Conservation (phyloP, 2,797 vertebrate species). For the Adelosebastes latens region DNA sequence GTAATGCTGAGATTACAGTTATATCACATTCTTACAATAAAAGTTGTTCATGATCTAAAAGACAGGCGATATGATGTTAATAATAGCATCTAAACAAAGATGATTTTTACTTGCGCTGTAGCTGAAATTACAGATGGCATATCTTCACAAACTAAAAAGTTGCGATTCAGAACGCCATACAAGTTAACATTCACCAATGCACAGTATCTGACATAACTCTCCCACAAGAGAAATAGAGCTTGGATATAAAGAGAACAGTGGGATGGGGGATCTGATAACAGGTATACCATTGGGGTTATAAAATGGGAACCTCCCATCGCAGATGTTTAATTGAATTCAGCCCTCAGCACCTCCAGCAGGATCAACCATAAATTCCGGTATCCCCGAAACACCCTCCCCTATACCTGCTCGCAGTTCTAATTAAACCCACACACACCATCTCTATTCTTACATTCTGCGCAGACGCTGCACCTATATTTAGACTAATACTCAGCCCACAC, state of each 20-base stretch:
- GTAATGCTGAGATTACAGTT: not conserved
- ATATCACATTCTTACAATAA: not conserved
- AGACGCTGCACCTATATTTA: constrained; percentile 31
- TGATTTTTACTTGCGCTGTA: not conserved
- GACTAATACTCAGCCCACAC: not conserved
- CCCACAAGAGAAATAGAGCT: not conserved
- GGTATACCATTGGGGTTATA: constrained; percentile 39
- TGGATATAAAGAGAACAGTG: constrained; percentile 1
- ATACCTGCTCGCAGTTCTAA: constrained; percentile 42
- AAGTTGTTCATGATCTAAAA: not conserved
- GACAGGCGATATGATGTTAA: not conserved
- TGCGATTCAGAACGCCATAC: not conserved
- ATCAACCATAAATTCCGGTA: constrained; percentile 41
- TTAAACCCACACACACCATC: constrained; percentile 33
- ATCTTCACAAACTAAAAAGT: not conserved
- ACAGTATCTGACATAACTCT: not conserved
- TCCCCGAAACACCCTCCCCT: constrained; percentile 15
- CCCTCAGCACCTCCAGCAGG: constrained; percentile 28
- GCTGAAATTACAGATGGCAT: not conserved
- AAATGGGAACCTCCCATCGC: constrained; percentile 48
- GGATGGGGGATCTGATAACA: constrained; percentile 28
- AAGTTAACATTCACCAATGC: not conserved
- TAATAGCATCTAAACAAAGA: not conserved
- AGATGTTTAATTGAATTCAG: constrained; percentile 61
- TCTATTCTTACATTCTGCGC: constrained; percentile 11